A percentile compares a stretch with the other conserved stretches of the same genome.
phyloP scores from a whole-genome alignment of 2,888 invertebrate genomes.

The Asteroscopus sphinx region DNA sequence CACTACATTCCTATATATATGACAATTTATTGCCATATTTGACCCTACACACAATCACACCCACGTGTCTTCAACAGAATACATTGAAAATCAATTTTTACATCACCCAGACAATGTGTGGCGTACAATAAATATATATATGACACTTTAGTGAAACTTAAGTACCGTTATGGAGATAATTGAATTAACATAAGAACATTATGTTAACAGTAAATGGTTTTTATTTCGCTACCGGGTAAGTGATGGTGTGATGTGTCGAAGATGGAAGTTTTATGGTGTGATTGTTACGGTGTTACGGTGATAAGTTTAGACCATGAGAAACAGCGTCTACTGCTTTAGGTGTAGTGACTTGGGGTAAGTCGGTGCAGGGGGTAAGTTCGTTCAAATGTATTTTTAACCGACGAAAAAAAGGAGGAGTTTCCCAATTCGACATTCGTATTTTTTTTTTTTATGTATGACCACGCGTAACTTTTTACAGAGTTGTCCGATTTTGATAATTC shows the following conservation, averaged over 20 bases:
- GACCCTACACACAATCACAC: constrained; percentile 65
- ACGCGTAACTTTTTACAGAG: too few species aligned
- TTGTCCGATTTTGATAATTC: too few species aligned
- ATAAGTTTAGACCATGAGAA: too few species aligned
- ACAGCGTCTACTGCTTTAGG: too few species aligned
- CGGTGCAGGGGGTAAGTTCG: too few species aligned
- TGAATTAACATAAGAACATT: constrained; percentile 60
- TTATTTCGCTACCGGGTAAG: constrained; percentile 52
- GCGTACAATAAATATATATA: constrained; percentile 50
- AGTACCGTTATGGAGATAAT: constrained; percentile 54
- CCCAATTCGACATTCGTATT: too few species aligned
- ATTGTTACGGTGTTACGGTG: neutral
- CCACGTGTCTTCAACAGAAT: constrained; percentile 69
- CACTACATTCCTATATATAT: constrained; percentile 64
- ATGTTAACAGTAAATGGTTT: constrained; percentile 50
- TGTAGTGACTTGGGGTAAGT: too few species aligned
- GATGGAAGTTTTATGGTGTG: constrained; percentile 1
- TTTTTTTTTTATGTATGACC: too few species aligned
- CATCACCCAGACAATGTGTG: constrained; percentile 59
- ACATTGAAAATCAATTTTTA: constrained; percentile 79
- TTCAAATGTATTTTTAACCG: too few species aligned
- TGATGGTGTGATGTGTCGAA: constrained; percentile 16
- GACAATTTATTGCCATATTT: constrained; percentile 73
- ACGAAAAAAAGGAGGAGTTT: too few species aligned
- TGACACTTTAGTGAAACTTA: constrained; percentile 48